A percentile compares a stretch with the other conserved stretches of the same genome.
Evolutionary conservation across 2,888 invertebrate genomes (phyloP).

Genomic region (Mesochorus sp.): DNA sequence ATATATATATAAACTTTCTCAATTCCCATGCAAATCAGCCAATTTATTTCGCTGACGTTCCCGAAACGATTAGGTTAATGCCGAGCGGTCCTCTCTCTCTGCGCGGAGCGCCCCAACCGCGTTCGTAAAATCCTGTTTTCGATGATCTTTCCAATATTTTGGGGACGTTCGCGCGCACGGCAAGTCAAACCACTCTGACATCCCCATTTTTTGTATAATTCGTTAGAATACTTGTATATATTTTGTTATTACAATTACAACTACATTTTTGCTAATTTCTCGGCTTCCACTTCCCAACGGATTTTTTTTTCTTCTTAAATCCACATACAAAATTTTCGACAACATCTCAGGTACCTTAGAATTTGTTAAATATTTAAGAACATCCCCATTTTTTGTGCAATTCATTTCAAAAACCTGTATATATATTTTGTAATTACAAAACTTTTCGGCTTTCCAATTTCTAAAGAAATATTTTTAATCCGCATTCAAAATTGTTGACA

Average conservation of each 20-base stretch:
- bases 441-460: no score
- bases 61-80: constrained; percentile 78
- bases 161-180: not conserved
- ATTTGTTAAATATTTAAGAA: no score
- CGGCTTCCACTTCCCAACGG: not conserved
- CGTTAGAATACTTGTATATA: not conserved
- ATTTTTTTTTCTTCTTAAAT: no score
- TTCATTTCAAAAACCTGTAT: no score
- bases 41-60: constrained; percentile 78
- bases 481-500: no score
- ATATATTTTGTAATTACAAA: no score
- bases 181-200: not conserved
- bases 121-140: constrained; percentile 68
- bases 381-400: no score
- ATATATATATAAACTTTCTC: constrained; percentile 64
- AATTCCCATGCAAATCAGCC: constrained; percentile 80
- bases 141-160: constrained; percentile 32
- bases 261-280: not conserved
- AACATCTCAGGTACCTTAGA: no score
- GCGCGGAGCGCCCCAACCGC: not conserved
- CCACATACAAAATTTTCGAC: no score
- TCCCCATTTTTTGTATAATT: not conserved
- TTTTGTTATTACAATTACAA: not conserved
- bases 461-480: no score
- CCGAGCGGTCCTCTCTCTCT: constrained; percentile 56